Evolutionary conservation across 2,888 invertebrate genomes (phyloP).

Genomic region (Fragum fragum): DNA sequence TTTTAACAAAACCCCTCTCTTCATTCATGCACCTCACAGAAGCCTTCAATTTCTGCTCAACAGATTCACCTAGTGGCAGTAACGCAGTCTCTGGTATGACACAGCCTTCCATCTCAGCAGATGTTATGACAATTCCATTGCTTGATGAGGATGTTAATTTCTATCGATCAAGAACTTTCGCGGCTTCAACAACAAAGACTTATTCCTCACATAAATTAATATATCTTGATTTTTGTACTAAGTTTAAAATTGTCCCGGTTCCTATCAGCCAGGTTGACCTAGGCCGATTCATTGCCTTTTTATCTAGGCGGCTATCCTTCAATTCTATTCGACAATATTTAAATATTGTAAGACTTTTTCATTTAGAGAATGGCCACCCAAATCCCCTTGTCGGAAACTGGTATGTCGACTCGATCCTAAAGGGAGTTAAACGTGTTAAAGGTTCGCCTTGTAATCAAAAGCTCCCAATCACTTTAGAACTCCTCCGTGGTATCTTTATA

Average conservation of each 20-base stretch:
- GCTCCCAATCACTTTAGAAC: background rate
- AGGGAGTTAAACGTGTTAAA: background rate
- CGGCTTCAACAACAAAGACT: background rate
- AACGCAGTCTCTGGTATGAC: background rate
- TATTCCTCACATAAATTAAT: background rate
- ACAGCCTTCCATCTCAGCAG: background rate
- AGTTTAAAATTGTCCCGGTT: background rate
- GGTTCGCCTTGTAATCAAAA: background rate
- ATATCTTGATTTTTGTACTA: background rate
- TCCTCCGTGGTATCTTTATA: background rate
- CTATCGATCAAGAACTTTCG: background rate
- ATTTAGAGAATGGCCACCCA: background rate
- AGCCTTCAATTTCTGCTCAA: background rate
- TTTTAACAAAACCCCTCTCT: background rate
- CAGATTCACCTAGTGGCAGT: background rate
- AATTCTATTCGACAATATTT: slow-evolving; percentile 2
- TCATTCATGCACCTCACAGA: background rate
- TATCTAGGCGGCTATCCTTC: background rate
- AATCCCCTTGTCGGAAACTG: background rate
- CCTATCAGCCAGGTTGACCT: background rate
- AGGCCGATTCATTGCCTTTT: background rate
- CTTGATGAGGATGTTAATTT: too few species aligned
- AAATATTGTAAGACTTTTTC: background rate
- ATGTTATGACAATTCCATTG: background rate
- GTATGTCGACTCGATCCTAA: background rate